Percentiles rank a stretch among this genome's conserved stretches.
phyloP scores from a whole-genome alignment of 2,888 invertebrate genomes.

The Syritta pipiens region DNA sequence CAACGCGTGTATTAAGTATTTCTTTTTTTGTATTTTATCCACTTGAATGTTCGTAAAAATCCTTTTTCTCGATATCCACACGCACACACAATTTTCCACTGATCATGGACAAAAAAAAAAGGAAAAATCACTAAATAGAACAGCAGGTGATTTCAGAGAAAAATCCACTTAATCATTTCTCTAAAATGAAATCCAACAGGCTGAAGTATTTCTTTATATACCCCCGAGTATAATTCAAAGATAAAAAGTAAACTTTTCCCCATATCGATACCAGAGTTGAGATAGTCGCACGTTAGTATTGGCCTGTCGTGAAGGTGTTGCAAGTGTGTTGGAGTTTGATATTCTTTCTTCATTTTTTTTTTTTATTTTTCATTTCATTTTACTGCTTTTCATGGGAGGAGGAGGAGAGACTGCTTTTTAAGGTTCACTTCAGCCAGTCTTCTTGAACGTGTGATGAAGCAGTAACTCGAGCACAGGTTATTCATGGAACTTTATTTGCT shows the following conservation, averaged over 20 bases:
- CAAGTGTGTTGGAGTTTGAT: conserved; percentile 7
- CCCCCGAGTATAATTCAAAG: conserved; percentile 39
- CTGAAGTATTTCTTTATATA: conserved; percentile 59
- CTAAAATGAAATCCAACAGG: conserved; percentile 44
- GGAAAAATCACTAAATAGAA: not conserved
- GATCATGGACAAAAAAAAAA: too few relatives aligned
- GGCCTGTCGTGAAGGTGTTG: conserved; percentile 1
- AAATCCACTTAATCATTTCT: conserved; percentile 31
- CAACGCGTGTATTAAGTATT: too few relatives aligned
- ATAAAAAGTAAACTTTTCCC: conserved; percentile 38
- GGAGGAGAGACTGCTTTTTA: not conserved
- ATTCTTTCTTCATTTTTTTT: conserved; percentile 6
- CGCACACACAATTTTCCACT: not conserved
- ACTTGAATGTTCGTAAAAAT: too few relatives aligned
- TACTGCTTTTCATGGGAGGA: not conserved
- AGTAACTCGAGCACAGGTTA: not conserved
- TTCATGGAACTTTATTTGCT: conserved; percentile 5
- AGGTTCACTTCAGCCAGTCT: not conserved
- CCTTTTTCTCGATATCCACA: not conserved
- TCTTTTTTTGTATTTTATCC: too few relatives aligned
- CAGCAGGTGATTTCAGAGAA: conserved; percentile 1
- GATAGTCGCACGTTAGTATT: conserved; percentile 23
- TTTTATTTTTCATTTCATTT: conserved; percentile 11
- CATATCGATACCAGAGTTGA: conserved; percentile 35
- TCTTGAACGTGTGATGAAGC: not conserved